Conservation (phyloP, 2,797 vertebrate genomes). For the Adrianichthys oophorus region DNA sequence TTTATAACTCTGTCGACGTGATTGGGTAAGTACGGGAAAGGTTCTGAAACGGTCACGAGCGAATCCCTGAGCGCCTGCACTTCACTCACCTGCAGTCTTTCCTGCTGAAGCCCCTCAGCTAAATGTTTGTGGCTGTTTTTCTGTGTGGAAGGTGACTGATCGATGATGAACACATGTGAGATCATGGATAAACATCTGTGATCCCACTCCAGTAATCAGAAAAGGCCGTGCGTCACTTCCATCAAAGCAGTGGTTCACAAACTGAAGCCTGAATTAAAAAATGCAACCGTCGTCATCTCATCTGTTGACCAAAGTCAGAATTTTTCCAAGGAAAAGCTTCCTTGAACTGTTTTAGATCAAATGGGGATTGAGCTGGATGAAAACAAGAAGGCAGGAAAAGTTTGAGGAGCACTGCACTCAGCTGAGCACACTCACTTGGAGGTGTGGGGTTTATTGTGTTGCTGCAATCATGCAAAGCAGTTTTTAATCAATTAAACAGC, state of each 20-base stretch:
- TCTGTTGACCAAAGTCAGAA: too few species aligned
- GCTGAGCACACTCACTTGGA: background rate
- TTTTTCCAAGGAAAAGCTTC: too few species aligned
- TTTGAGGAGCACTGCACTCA: too few species aligned
- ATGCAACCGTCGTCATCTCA: too few species aligned
- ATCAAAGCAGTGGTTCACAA: too few species aligned
- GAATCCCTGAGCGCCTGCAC: background rate
- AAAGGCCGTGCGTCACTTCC: too few species aligned
- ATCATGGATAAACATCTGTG: background rate
- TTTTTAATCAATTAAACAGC: too few species aligned
- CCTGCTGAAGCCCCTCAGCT: slow-evolving; percentile 6
- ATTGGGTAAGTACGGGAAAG: slow-evolving; percentile 83
- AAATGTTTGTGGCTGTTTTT: slow-evolving; percentile 70
- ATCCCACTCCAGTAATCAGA: background rate
- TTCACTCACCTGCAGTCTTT: background rate
- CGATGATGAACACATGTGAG: background rate
- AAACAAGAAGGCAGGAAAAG: too few species aligned
- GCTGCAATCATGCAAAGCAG: slow-evolving; percentile 24
- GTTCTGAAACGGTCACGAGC: too few species aligned
- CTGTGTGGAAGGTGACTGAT: slow-evolving; percentile 3
- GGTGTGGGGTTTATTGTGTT: background rate
- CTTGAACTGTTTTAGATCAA: too few species aligned
- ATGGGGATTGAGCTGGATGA: too few species aligned
- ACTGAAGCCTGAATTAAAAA: too few species aligned
- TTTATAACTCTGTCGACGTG: slow-evolving; percentile 82